A percentile compares a stretch with the other conserved stretches of the same genome.
Evolutionary conservation across 2,888 invertebrate genomes (phyloP).

Genomic region (Cartodere bifasciata): DNA sequence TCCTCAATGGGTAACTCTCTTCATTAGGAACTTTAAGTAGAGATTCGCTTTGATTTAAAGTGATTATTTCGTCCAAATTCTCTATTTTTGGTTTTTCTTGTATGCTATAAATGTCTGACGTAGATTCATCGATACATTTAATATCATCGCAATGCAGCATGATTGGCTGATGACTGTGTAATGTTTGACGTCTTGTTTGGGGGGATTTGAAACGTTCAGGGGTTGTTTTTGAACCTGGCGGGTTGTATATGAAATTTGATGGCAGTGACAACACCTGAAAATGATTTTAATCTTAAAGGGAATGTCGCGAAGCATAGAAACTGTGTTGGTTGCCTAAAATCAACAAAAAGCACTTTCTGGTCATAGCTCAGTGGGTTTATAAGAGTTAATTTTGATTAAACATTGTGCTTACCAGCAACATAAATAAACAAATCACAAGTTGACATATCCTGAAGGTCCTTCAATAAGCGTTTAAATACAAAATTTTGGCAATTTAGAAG

Average conservation of each 20-base stretch:
- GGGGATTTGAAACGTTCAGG: slow-evolving; percentile 26
- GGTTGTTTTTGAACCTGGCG: slow-evolving; percentile 39
- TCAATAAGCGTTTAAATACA: no score
- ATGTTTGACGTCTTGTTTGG: slow-evolving; percentile 39
- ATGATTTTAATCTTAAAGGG: no score
- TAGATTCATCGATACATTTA: slow-evolving; percentile 30
- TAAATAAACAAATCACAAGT: no score
- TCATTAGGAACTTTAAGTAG: slow-evolving; percentile 21
- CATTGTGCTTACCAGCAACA: no score
- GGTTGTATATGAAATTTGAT: slow-evolving; percentile 74
- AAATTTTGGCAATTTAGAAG: no score
- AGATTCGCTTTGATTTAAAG: slow-evolving; percentile 20
- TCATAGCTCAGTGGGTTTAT: no score
- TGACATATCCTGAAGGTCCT: no score
- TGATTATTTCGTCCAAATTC: slow-evolving; percentile 27
- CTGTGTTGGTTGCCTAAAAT: no score
- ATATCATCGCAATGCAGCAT: slow-evolving; percentile 45
- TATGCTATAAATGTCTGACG: slow-evolving; percentile 32
- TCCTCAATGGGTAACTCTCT: slow-evolving; percentile 22
- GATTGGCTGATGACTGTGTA: slow-evolving; percentile 49
- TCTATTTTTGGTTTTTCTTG: slow-evolving; percentile 23
- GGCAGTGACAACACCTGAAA: slow-evolving; percentile 63
- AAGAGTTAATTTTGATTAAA: no score
- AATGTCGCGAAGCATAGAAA: no score
- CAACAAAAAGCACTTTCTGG: no score